Evolutionary conservation across 2,888 invertebrate species (phyloP), one percentile per base, ranked within the genome.

Genomic region (Leptinotarsa peninsularis): DNA sequence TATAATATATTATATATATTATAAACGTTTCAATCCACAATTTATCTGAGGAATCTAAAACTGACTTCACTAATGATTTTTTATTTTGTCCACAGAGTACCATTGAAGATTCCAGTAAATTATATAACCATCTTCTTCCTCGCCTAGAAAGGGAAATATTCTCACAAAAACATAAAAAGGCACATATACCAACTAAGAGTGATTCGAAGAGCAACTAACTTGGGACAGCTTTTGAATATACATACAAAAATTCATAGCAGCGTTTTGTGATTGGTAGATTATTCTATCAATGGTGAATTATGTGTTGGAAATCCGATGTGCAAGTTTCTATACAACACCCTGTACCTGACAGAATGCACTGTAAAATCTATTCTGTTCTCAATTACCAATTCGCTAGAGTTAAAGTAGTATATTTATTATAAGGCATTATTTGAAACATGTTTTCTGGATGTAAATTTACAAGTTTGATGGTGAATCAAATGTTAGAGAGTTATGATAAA

Each of bases 91-190:
- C 43, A 23, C 87, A 93, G 91, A 91, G 93, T 17, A 92, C 91
- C 79, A 92, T 93, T 1, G 93, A 93, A 79, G 94, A 94, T 85
- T 91, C 93, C 49, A 93, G 92, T 80, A 91, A 91, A 82, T 87
- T 95, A 68, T 90, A 92, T 84, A 90, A 90, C 82, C 91, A 92
- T n/a, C 86, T 95, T 74, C 90, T 92, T 79, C 90, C 89, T 71
- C 89, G 93, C 77, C 89, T 93, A 78, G 89, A 90, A 79, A 89
- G 83, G 76, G 89, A 88, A 83, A 82, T 86, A 27, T 80, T 83
- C 54, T 78, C 85, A 71, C 86, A 87, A 71, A 85, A 85, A 78
- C 81, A 82, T 72, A 84, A 84, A 83, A 85, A 85, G 78, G 67
- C 73, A 4, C 79, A 76, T 52, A 17, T 54, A 21, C 49, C 21